Base-by-base conservation (phyloP, 2,113 vertebrate genomes). In the Halichoerus grypus region DNA sequence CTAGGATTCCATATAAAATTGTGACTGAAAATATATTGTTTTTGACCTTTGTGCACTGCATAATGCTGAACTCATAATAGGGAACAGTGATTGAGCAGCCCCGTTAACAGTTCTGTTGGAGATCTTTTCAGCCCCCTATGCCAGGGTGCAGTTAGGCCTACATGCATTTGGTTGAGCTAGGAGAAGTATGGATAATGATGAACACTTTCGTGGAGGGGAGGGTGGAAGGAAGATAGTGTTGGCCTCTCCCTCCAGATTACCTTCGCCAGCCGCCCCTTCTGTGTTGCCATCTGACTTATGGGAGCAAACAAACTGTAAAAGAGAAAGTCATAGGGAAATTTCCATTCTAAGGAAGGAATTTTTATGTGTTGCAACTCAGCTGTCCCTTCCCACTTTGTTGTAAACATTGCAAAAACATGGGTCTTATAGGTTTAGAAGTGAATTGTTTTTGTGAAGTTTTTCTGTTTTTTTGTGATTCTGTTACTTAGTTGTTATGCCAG, bases 391-490 rank as follows among this genome's bases (percentile, higher is more conserved):
- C 15, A 16, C 33, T 82, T 59, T n/a, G 13, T 89, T 89, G 31
- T 87, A 80, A 95, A 76, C 63, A 49, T 36, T 87, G 74, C n/a
- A 93, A 36, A 96, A 91, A n/a, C 5, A 1, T 65, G 42, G n/a
- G 36, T 65, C 26, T 11, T 74, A 36, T 65, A 84, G 71, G 3
- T 88, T 91, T 95, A 77, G 33, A 87, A 89, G 55, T 83, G 55
- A 84, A 80, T 90, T 95, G 26, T 77, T 97, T 77, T 91, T 61
- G 61, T 88, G 65, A 76, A 7, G 18, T 33, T 59, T 97, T 88
- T 13, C 28, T 77, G 33, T 19, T 46, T 96, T 96, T 85, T 24
- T 15, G 19, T 49, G 24, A 69, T 61, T 90, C 67, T 88, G 18
- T 69, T 97, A 1, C 91, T 95, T 67, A 42, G 28, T 51, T 92